Evolutionary conservation across 2,888 invertebrate species (phyloP).

Genomic region (Lymantria dispar): DNA sequence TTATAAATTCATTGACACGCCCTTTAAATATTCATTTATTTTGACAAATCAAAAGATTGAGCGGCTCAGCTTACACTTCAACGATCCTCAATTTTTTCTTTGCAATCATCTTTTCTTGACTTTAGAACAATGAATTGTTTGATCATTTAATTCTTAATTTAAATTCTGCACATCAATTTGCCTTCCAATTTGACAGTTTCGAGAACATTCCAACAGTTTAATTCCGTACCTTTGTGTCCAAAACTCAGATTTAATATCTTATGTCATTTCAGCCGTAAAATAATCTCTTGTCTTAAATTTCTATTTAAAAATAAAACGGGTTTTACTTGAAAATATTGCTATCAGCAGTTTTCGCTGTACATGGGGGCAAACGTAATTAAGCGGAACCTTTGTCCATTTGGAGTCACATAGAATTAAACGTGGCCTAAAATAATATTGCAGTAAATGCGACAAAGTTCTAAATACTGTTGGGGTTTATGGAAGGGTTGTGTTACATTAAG

Average conservation of each 20-base stretch:
- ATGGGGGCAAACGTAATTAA: constrained; percentile 30
- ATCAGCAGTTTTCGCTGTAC: constrained; percentile 23
- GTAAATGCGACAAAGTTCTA: constrained; percentile 44
- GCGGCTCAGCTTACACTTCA: constrained; percentile 8
- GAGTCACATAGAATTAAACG: constrained; percentile 45
- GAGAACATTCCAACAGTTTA: constrained; percentile 20
- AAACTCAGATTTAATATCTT: constrained; percentile 21
- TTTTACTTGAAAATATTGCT: constrained; percentile 9
- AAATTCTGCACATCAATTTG: constrained; percentile 18
- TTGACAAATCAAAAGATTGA: constrained; percentile 20
- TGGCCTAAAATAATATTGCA: constrained; percentile 53
- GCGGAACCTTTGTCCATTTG: constrained; percentile 38
- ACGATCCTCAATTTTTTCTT: constrained; percentile 1
- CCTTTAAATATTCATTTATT: constrained; percentile 12
- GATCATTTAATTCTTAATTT: constrained; percentile 21
- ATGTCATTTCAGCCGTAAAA: constrained; percentile 17
- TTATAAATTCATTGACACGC: constrained; percentile 25
- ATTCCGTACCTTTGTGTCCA: constrained; percentile 14
- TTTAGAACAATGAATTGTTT: constrained; percentile 21
- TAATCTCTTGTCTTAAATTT: constrained; percentile 12
- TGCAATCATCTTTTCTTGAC: constrained; percentile 18
- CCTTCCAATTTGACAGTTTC: constrained; percentile 18
- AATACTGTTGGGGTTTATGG: constrained; percentile 33
- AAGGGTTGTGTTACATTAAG: constrained; percentile 20
- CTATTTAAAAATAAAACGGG: constrained; percentile 21